Evolutionary conservation across 2,113 vertebrate species (phyloP).

Genomic region (Pseudopodoces humilis): DNA sequence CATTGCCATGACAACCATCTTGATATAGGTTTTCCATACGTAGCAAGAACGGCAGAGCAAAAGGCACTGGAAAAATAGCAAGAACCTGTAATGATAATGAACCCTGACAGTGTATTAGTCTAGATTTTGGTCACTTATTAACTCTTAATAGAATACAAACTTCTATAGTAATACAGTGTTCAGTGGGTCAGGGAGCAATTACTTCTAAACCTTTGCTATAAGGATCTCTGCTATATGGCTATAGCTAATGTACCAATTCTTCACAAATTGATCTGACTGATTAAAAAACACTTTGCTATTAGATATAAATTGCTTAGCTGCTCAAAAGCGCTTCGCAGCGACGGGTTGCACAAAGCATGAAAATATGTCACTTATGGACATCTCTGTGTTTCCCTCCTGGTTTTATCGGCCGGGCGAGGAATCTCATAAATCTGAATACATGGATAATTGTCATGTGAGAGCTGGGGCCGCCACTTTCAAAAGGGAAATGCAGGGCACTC

Average conservation of each 20-base stretch:
- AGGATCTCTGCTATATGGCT: constrained; percentile 51
- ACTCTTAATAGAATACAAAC: constrained; percentile 80
- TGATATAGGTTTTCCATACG: constrained; percentile 91
- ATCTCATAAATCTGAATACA: neutral
- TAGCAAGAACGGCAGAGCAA: constrained; percentile 84
- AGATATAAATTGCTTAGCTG: constrained; percentile 57
- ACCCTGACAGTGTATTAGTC: constrained; percentile 82
- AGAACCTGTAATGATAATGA: constrained; percentile 82
- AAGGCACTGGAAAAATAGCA: constrained; percentile 75
- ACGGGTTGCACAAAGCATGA: constrained; percentile 22
- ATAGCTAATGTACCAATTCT: constrained; percentile 64
- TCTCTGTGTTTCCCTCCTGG: constrained; percentile 23
- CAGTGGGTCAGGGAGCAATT: constrained; percentile 67
- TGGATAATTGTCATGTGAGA: neutral
- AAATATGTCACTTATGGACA: constrained; percentile 49
- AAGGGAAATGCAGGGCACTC: neutral
- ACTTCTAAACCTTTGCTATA: constrained; percentile 62
- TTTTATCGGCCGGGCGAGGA: constrained; percentile 22
- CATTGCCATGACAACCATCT: constrained; percentile 91
- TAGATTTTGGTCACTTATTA: constrained; percentile 85
- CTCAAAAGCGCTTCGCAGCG: constrained; percentile 42
- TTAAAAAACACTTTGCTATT: constrained; percentile 61
- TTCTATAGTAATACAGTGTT: constrained; percentile 64
- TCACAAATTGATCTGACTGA: constrained; percentile 69
- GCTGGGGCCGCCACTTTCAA: neutral